Evolutionary conservation across 2,888 invertebrate genomes (phyloP), one percentile per base, ranked within the genome.

Genomic region (Agrotis clavis): DNA sequence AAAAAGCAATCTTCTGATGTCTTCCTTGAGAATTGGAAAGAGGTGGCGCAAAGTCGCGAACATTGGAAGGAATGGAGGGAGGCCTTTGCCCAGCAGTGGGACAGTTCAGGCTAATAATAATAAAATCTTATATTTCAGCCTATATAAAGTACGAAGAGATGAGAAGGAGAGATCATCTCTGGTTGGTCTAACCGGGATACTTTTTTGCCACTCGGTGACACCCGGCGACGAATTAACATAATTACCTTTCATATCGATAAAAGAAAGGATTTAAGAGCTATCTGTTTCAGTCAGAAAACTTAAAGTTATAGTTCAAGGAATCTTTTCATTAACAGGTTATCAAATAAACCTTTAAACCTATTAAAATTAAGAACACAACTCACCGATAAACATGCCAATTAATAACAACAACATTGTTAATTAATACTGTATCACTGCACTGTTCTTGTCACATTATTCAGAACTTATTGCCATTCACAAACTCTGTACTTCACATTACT

Each of bases 401-500:
- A 92, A 84, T 82, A 92, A 74, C 69, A 92, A 81, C 87, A 91
- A 87, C 86, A 91, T 89, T 89, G 91, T 92, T 87, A 86, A 79
- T 75, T 25, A 83, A 72, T 62, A 54, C 51, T 71, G 4, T 72
- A 72, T 74, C 85, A 86, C 87, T 78, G 70, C 77, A 79, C 75
- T 69, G 72, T 70, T 53, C 54, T 56, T 84, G 77, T 84, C 84
- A 84, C 84, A 84, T 84, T 84, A 82, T 84, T 83, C 54, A 78
- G 41, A 81, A 83, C 71, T 67, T 60, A 54, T 51, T 13, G 47
- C 67, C n/a, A 67, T 72, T 71, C 84, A 84, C 84, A 11, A 65
- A 66, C 71, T 67, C 71, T 59, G 57, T 63, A 70, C 35, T 76
- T 82, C 74, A 77, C 75, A 73, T 75, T 72, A 84, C 79, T 75